Evolutionary conservation across 2,113 vertebrate genomes (phyloP).

Genomic region (Chaenogobius annularis): DNA sequence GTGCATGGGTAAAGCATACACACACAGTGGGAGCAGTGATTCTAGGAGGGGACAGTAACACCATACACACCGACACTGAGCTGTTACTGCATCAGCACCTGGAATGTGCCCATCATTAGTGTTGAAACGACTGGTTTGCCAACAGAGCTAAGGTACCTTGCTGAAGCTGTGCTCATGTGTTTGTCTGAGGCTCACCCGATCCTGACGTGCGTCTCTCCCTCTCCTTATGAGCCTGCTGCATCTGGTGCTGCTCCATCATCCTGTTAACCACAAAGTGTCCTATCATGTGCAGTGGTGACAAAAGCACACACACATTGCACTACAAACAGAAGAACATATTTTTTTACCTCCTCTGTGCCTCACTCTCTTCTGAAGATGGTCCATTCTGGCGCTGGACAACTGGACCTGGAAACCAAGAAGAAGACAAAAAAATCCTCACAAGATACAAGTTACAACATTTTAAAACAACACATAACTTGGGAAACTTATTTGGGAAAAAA

Average conservation of each 20-base stretch:
- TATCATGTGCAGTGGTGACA: background rate
- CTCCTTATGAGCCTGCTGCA: constrained; percentile 88
- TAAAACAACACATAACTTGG: background rate
- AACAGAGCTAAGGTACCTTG: constrained; percentile 9
- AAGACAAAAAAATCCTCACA: background rate
- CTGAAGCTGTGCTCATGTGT: constrained; percentile 35
- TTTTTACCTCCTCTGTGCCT: constrained; percentile 90
- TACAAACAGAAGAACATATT: background rate
- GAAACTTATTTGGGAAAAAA: too few species aligned
- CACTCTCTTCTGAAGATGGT: constrained; percentile 90
- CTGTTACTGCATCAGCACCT: constrained; percentile 11
- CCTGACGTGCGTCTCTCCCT: constrained; percentile 91
- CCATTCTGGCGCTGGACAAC: constrained; percentile 93
- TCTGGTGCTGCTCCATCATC: constrained; percentile 93
- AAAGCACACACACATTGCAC: background rate
- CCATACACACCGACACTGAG: constrained; percentile 35
- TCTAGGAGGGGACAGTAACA: constrained; percentile 43
- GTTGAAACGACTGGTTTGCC: constrained; percentile 43
- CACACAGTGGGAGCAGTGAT: constrained; percentile 45
- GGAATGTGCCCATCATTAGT: constrained; percentile 37
- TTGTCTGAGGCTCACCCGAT: constrained; percentile 71
- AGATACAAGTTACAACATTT: background rate
- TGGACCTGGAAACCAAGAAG: constrained; percentile 80
- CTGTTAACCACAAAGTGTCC: constrained; percentile 67
- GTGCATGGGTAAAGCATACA: constrained; percentile 55